phyloP scores from a whole-genome alignment of 2,888 invertebrate genomes.

The Melipona bicolor region DNA sequence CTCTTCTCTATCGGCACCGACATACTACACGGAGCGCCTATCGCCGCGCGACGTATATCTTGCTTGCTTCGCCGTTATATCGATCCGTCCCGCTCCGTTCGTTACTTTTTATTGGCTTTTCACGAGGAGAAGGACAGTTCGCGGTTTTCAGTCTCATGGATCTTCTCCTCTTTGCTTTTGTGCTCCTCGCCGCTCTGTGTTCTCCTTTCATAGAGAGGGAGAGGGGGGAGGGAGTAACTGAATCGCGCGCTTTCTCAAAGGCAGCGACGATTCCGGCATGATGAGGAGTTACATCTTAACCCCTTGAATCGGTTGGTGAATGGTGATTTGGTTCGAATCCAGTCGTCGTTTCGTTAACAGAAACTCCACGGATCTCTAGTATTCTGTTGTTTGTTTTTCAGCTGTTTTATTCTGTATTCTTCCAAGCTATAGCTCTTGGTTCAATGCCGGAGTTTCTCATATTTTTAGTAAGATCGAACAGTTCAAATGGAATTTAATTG shows the following conservation, averaged over 20 bases:
- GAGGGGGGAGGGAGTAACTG: constrained; percentile 45
- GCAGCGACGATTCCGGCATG: constrained; percentile 1
- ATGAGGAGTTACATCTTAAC: background rate
- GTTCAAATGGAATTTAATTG: no score
- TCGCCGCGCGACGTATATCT: constrained; percentile 6
- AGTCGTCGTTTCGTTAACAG: no score
- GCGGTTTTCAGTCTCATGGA: constrained; percentile 43
- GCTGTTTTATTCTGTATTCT: no score
- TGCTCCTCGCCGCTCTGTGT: background rate
- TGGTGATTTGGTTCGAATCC: no score
- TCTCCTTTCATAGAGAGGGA: constrained; percentile 20
- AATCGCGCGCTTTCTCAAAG: constrained; percentile 55
- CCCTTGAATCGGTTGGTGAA: no score
- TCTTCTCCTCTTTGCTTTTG: constrained; percentile 57
- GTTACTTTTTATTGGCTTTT: constrained; percentile 42
- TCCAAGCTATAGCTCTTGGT: no score
- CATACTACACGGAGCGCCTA: background rate
- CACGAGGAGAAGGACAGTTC: constrained; percentile 28
- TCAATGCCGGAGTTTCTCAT: no score
- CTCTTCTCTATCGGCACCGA: background rate
- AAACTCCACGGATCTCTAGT: no score
- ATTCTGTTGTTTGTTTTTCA: no score
- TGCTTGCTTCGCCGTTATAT: constrained; percentile 29
- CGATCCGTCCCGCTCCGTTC: constrained; percentile 44
- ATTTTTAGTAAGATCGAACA: no score